Base-by-base conservation (phyloP, 2,113 vertebrate species). In the Microtus richardsoni region DNA sequence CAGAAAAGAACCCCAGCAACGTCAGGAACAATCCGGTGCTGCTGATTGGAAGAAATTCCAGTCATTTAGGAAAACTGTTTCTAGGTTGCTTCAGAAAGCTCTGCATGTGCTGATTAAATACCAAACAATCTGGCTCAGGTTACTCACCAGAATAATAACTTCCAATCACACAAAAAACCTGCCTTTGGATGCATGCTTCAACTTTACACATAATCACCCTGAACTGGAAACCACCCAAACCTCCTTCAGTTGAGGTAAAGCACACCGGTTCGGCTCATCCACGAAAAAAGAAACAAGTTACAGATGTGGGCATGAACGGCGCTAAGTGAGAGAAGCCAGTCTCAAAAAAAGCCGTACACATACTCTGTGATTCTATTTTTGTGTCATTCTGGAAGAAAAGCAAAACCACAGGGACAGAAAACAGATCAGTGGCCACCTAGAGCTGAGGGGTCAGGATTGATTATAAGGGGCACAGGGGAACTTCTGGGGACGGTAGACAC, bases 141-240 rank as follows among this genome's bases (percentile, higher is more conserved):
- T 85, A 64, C 75, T 89, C 54, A n/a, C 33, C 52, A 12, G 88
- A 95, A 94, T 39, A 36, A 88, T 78, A 88, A 94, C 49, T 58
- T 74, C 49, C 86, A 30, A 39, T 82, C 70, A 90, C 33, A 75
- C 26, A 19, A 85, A 5, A 95, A 70, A 5, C n/a, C 39, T 85
- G 28, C 66, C 17, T 78, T 91, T 94, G 60, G 75, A 41, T 83
- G 66, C 74, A 88, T 66, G 66, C 14, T 54, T 44, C 44, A 89
- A 58, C 44, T 91, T 95, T 64, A 62, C 83, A 68, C 80, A 94
- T 62, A 66, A 86, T 86, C 78, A 92, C 33, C 24, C 5, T 7
- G 85, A 91, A 66, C 44, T 36, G 28, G 49, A 94, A 92, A 54
- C 24, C 78, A 91, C 5, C 16, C 30, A 78, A 85, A 96, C 60